Percentiles rank a stretch among this genome's conserved stretches.
Conservation (phyloP, 64 coral and sea anemone genomes). For the Pocillopora verrucosa region DNA sequence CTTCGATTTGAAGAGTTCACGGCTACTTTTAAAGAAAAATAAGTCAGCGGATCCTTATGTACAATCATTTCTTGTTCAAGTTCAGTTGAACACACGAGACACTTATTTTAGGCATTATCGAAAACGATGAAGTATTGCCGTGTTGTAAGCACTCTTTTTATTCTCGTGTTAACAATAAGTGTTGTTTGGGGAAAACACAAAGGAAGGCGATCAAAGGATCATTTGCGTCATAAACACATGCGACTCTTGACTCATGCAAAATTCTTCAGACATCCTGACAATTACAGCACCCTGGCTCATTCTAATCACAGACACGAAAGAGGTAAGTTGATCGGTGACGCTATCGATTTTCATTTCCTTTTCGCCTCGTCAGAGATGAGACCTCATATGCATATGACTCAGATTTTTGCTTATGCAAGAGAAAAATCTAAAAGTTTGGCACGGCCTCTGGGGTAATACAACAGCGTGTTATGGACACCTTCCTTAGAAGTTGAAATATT, state of each 20-base stretch:
- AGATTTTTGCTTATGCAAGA: too few relatives aligned
- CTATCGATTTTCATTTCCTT: neutral
- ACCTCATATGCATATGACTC: too few relatives aligned
- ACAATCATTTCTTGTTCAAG: neutral
- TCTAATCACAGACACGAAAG: neutral
- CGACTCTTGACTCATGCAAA: neutral
- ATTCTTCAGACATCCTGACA: neutral
- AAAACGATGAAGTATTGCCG: neutral
- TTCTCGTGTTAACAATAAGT: neutral
- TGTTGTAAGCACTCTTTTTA: neutral
- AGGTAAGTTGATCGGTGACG: neutral
- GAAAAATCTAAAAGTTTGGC: too few relatives aligned
- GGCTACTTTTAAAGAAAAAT: neutral
- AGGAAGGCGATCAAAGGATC: neutral
- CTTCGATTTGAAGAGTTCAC: neutral
- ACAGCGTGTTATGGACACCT: too few relatives aligned
- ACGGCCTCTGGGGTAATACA: too few relatives aligned
- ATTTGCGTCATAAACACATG: neutral
- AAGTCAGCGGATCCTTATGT: neutral
- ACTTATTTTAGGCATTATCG: neutral
- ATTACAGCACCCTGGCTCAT: neutral
- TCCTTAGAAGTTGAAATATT: too few relatives aligned
- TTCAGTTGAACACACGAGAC: neutral
- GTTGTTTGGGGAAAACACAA: conserved; percentile 16
- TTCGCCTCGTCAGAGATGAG: neutral